These are phyloP conservation scores for Encarsia formosa DNA, from an alignment of 2,888 invertebrate genomes.

Conservation along the genomic window DNA sequence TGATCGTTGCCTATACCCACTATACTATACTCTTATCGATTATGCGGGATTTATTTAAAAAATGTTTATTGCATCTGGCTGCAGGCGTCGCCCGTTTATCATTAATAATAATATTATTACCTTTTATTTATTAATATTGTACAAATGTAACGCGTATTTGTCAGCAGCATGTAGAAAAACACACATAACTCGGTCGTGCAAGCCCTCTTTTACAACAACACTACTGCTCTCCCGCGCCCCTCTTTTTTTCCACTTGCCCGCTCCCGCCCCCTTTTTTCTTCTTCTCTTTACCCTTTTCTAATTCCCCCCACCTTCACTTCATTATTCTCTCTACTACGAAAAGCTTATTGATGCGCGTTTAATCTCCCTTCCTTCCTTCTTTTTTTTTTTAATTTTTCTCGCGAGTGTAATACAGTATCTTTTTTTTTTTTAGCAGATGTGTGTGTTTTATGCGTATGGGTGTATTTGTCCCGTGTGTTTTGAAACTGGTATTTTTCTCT, in stretches of 20 bases:
- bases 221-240: constrained; percentile 1
- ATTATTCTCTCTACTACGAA: constrained; percentile 33
- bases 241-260: not conserved
- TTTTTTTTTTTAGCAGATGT: not conserved
- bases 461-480: not conserved
- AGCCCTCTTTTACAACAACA: constrained; percentile 2
- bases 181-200: constrained; percentile 40
- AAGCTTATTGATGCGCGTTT: constrained; percentile 43
- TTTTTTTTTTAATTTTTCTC: not conserved
- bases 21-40: constrained; percentile 28
- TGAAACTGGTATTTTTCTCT: not conserved
- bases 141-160: constrained; percentile 40
- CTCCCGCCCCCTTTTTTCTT: not conserved
- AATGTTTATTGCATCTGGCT: constrained; percentile 50
- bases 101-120: not conserved
- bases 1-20: no score
- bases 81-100: constrained; percentile 41
- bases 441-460: not conserved
- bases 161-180: constrained; percentile 46
- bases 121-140: constrained; percentile 41
- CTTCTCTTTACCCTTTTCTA: not conserved
- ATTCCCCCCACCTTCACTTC: constrained; percentile 10
- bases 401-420: not conserved
- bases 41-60: constrained; percentile 39
- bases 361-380: constrained; percentile 23